Evolutionary conservation across 2,888 invertebrate genomes (phyloP).

Genomic region (Encarsia formosa): DNA sequence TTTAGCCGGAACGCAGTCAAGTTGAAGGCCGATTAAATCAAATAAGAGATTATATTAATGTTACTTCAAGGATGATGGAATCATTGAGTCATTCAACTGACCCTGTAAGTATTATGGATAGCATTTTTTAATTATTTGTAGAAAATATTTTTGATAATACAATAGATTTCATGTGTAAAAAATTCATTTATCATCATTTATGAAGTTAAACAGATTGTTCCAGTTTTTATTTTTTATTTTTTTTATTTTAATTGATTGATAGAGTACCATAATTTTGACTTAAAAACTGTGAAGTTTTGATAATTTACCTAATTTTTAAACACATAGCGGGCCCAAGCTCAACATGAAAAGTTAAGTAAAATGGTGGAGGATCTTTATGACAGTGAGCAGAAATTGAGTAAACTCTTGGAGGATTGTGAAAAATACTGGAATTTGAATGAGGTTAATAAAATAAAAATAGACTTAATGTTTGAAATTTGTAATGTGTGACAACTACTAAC

Average conservation of each 20-base stretch:
- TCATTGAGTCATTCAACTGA: constrained; percentile 67
- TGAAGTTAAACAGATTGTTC: no score
- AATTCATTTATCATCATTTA: no score
- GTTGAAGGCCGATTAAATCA: constrained; percentile 68
- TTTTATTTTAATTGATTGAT: not conserved
- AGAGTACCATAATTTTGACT: no score
- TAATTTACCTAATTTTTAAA: constrained; percentile 16
- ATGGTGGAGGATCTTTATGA: constrained; percentile 68
- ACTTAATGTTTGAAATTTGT: no score
- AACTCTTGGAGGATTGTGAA: constrained; percentile 54
- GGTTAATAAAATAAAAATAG: no score
- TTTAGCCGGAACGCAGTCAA: constrained; percentile 61
- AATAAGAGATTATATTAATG: constrained; percentile 69
- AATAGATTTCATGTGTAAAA: no score
- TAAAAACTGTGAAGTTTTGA: no score
- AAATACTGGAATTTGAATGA: constrained; percentile 39
- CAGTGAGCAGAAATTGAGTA: constrained; percentile 65
- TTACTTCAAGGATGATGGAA: constrained; percentile 67
- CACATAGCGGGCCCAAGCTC: constrained; percentile 45
- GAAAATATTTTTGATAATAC: no score
- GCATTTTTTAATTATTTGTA: no score
- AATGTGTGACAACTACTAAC: no score
- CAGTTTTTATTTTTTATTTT: not conserved
- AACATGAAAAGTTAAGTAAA: constrained; percentile 60
- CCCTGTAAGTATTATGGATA: constrained; percentile 62